Base-by-base conservation (phyloP, 1,140 invertebrate genomes). In the Drosophila tsacasi region DNA sequence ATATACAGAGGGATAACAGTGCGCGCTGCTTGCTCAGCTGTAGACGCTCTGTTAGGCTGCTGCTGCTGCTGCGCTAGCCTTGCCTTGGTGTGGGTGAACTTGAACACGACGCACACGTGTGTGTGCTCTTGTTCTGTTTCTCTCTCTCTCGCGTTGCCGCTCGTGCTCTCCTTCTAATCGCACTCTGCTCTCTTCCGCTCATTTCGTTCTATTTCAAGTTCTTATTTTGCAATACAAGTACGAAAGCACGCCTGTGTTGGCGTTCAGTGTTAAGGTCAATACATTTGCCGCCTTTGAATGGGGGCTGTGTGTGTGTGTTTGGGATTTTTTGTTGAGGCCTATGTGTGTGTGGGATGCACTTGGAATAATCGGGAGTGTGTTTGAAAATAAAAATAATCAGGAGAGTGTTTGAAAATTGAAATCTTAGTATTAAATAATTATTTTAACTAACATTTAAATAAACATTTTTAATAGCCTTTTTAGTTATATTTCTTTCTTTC, bases 261-360 rank as follows among this genome's bases (percentile, higher is more conserved):
- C 61, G 76, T 89, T 89, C 84, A 89, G 84, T 90, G 85, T 90
- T 90, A 90, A 90, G 85, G 85, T 90, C 85, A 90, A 90, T 90
- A 81, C 67, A 84, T 85, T 86, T 90, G 66, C 71, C 69, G 84
- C 79, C 44, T 73, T 65, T 78, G 54, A 50, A 21, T 39, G 27
- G 21, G 50, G 6, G 15, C 15, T 65, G 27, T 54, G 42, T 66
- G 42, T 73, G 58, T 35, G 47, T 44, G 44, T 21, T 46, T 46
- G 19, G 12, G 12, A 13, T 13, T 46, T n/a, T 19, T 67, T 49
- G 19, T 13, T 13, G 4, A 0, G 9, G 37, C n/a, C 25, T 50
- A 3, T 27, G 25, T 23, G 17, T 59, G n/a, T 59, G 30, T 15
- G 30, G n/a, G 54, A 17, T 54, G 64, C 60, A 69, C 63, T 67